Base-by-base conservation (phyloP, 2,797 vertebrate genomes). In the Florisuga fusca region DNA sequence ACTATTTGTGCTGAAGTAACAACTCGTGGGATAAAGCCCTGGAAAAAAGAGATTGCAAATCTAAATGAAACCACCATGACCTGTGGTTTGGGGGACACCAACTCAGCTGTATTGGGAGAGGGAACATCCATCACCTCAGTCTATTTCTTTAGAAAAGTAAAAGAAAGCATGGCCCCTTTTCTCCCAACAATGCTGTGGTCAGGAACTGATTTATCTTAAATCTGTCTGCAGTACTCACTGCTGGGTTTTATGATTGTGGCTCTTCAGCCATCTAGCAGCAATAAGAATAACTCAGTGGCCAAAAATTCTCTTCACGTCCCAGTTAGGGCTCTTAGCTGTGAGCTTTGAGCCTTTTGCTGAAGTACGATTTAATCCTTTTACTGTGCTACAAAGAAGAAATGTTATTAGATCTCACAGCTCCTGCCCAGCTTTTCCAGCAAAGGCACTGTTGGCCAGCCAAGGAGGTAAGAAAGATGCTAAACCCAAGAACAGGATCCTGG, bases 41-140 rank as follows among this genome's bases (percentile, higher is more conserved):
- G 0, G 54, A 92, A 84, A 58, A 93, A 74, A 81, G 63, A 90
- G 63, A 86, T 84, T 88, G 59, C 31, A 90, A 87, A 90, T 84
- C 92, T 79, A 93, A 95, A 88, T 91, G 85, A 88, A 95, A 75
- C 79, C 63, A 63, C 61, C 29, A 26, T 89, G 73, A 92, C 79
- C 90, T 89, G 67, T 90, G 84, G 71, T 87, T 71, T 89, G 61
- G 58, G 54, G 45, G 59, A 68, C 72, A 83, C 64, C 54, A 78
- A 89, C 93, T 94, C 74, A 87, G 48, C 73, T 91, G 31, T 86
- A 63, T 7, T 4, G 12, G 27, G 45, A 91, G 45, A 78, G 21
- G 21, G 38, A 85, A 72, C 61, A 95, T 92, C 87, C 73, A 89
- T 84, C 92, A 96, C 69, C 69, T 91, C 62, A 46, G 41, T 50